Base-by-base conservation (phyloP, 2,888 invertebrate genomes). In the Pseudococcus longispinus region DNA sequence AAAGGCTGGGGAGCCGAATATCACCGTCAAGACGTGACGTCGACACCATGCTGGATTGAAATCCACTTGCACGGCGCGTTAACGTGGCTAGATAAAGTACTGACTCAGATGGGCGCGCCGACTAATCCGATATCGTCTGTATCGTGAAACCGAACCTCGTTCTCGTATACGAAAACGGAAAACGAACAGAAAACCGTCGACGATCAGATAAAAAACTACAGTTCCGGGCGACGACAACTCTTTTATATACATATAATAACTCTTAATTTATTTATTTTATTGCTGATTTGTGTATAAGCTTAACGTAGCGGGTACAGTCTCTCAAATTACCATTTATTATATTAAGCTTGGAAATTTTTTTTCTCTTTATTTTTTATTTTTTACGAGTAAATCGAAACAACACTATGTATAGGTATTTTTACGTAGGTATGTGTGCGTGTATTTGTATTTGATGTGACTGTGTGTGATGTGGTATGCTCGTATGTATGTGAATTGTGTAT, bases 1-100 rank as follows among this genome's bases (percentile, higher is more conserved):
- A 99, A 99, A 91, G 99, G 99, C 3, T 99, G 99, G 99, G 99
- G 99, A 55, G 98, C 99, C 23, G 99, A 99, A 92, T 99, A 99
- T 91, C 98, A 98, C 90, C 94, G 99, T 26, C 99, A 99, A 91
- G 99, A 99, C 90, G 99, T 99, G 20, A 99, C 99, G 0, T 97
- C 97, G 83, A 99, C 99, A 0, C 99, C 99, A 0, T 99, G 99
- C 91, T 99, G 99, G 99, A 98, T 99, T 88, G 99, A 99, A 91
- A 96, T 99, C 88, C 99, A 99, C 91, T 93, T 99, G 42, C 97
- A 99, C 90, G 98, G 98, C 9, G 99, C 99, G 3, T 92, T 99
- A 88, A 98, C 98, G 92, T 99, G 99, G 99, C 92, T 99, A 88
- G 99, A 99, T 91, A 97, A 98, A 91, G 99, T 99, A 87, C 93